Evolutionary conservation across 2,797 vertebrate species (phyloP), one percentile per base, ranked within the genome.

Genomic region (Alectoris magna): DNA sequence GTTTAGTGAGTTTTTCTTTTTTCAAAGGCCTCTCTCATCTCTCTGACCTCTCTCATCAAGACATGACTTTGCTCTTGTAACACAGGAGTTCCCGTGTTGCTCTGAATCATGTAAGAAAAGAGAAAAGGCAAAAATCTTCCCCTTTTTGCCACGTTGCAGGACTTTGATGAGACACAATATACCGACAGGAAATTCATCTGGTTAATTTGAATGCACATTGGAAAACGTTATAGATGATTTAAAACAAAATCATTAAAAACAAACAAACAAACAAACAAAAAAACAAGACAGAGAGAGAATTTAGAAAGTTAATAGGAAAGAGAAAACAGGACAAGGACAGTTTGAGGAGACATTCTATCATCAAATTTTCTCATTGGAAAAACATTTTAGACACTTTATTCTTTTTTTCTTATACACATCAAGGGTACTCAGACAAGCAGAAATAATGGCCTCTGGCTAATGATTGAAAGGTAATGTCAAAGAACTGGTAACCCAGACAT

Each of bases 381-480:
- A 83, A 43, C 70, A 89, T 74, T 94, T 91, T 90, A 91, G 88
- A 41, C 44, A 76, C 44, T 72, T 84, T 70, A 60, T 48, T 84
- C 4, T 38, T 24, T 41, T 60, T 80, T 27, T 29, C 21, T 82
- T n/a, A 8, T 39, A 64, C 38, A 77, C 3, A 10, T 94, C 93
- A 93, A 94, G 78, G 90, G 84, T 87, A 88, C 72, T 84, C 89
- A 95, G 95, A 94, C 87, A 96, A 94, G 89, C 90, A 93, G 93
- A 93, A 94, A 91, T 87, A 94, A 95, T 90, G 88, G 90, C 74
- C 58, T 84, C 56, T 90, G 88, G 80, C 68, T 96, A 88, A 88
- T 95, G 92, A 96, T 88, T 84, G 91, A 94, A 78, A 77, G 71
- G 71, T 68, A 91, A 74, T 82, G 84, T 96, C 90, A 90, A 55